A percentile compares a stretch with the other conserved stretches of the same genome.
Evolutionary conservation across 2,888 invertebrate species (phyloP).

Genomic region (Chaetogeoica ovagalla): DNA sequence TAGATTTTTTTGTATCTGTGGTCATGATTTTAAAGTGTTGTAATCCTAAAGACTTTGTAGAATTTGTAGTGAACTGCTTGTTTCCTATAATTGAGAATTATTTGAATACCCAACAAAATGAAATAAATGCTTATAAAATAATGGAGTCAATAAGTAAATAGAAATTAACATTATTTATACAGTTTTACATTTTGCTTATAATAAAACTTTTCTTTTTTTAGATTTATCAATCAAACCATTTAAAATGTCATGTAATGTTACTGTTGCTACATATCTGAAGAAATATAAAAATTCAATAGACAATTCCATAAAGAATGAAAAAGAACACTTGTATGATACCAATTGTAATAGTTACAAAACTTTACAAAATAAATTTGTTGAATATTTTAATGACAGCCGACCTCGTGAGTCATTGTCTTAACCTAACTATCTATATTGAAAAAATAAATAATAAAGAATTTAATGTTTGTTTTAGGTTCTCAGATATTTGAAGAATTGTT

Average conservation of each 20-base stretch:
- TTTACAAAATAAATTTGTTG: conserved; percentile 28
- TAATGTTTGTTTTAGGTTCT: conserved; percentile 11
- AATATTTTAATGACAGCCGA: conserved; percentile 22
- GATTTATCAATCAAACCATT: conserved; percentile 7
- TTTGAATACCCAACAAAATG: conserved; percentile 30
- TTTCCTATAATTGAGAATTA: conserved; percentile 44
- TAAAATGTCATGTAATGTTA: conserved; percentile 21
- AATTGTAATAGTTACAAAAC: conserved; percentile 21
- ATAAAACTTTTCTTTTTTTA: conserved; percentile 16
- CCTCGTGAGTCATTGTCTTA: conserved; percentile 19
- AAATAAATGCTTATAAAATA: conserved; percentile 8
- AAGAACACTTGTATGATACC: conserved; percentile 17
- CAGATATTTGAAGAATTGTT: conserved; percentile 31
- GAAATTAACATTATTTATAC: neutral
- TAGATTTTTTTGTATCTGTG: conserved; percentile 41
- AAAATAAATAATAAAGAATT: neutral
- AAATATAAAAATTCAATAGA: conserved; percentile 11
- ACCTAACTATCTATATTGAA: neutral
- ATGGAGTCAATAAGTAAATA: conserved; percentile 36
- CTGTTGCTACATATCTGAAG: conserved; percentile 19
- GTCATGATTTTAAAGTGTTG: conserved; percentile 43
- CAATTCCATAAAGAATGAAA: conserved; percentile 4
- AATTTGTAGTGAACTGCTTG: conserved; percentile 19
- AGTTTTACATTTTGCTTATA: neutral
- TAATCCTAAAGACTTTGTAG: conserved; percentile 25